phyloP scores from a whole-genome alignment of 2,113 vertebrate genomes.

The Apus apus region DNA sequence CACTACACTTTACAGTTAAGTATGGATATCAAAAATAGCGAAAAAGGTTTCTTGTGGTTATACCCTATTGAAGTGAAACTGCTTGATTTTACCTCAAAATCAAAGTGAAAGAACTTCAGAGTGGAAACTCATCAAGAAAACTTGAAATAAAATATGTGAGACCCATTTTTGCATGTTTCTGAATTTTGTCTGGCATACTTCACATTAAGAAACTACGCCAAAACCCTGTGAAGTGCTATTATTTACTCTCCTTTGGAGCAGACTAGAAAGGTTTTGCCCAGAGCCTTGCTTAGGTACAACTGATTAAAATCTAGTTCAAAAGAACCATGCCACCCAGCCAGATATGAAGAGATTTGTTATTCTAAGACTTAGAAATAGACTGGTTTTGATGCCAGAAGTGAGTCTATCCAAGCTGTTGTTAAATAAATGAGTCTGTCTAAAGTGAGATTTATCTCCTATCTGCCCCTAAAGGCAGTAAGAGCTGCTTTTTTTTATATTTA shows the following conservation, averaged over 20 bases:
- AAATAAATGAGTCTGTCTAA: slow-evolving; percentile 31
- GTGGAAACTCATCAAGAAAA: not conserved
- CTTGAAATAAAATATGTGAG: not conserved
- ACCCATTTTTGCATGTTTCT: not conserved
- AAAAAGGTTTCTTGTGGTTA: not conserved
- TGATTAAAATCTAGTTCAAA: slow-evolving; percentile 43
- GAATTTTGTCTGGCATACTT: not conserved
- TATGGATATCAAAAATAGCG: not conserved
- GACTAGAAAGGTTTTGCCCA: slow-evolving; percentile 35
- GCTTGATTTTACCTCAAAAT: not conserved
- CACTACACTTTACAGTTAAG: not conserved
- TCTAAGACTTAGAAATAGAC: slow-evolving; percentile 19
- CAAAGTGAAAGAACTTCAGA: not conserved
- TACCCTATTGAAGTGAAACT: not conserved
- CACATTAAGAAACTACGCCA: not conserved
- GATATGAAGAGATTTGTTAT: slow-evolving; percentile 41
- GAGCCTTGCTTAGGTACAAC: not conserved
- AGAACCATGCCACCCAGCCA: slow-evolving; percentile 53
- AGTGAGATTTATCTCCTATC: slow-evolving; percentile 6
- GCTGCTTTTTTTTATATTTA: not conserved
- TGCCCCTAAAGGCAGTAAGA: slow-evolving; percentile 14
- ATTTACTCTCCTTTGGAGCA: not conserved
- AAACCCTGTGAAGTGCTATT: not conserved
- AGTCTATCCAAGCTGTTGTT: not conserved
- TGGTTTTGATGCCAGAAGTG: slow-evolving; percentile 1